Evolutionary conservation across 2,797 vertebrate genomes (phyloP).

Genomic region (Luscinia megarhynchos): DNA sequence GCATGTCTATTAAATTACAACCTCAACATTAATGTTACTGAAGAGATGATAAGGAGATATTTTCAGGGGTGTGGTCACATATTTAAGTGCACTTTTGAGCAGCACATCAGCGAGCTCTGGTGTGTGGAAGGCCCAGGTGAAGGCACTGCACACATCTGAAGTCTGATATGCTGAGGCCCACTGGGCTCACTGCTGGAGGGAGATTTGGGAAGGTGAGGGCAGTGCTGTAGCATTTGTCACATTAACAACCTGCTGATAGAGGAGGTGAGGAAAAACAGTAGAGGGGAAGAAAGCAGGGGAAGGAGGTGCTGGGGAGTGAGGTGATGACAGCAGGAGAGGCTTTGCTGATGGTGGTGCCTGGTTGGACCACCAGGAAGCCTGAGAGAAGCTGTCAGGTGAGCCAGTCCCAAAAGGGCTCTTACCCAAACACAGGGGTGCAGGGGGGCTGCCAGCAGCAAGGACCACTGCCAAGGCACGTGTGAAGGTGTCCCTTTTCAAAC

Average conservation of each 20-base stretch:
- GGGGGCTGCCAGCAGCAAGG: background rate
- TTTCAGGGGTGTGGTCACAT: background rate
- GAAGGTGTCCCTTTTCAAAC: background rate
- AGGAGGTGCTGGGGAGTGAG: background rate
- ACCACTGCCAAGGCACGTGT: fast-evolving
- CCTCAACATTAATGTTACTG: background rate
- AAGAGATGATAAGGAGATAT: background rate
- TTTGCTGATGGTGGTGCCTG: background rate
- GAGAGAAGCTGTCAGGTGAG: background rate
- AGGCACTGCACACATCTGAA: background rate
- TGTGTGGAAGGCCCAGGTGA: background rate
- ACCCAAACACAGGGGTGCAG: fast-evolving
- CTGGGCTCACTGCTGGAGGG: background rate
- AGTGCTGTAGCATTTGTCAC: background rate
- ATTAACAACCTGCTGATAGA: background rate
- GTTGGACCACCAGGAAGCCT: background rate
- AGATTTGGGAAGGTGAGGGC: background rate
- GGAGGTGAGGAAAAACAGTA: background rate
- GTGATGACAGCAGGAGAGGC: fast-evolving
- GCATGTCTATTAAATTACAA: background rate
- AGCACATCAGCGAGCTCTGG: background rate
- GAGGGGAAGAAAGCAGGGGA: background rate
- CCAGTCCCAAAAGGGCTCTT: background rate
- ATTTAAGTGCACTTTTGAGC: background rate
- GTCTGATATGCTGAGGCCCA: background rate